phyloP scores from a whole-genome alignment of 2,888 invertebrate species.

The Chymomyza caudatula region DNA sequence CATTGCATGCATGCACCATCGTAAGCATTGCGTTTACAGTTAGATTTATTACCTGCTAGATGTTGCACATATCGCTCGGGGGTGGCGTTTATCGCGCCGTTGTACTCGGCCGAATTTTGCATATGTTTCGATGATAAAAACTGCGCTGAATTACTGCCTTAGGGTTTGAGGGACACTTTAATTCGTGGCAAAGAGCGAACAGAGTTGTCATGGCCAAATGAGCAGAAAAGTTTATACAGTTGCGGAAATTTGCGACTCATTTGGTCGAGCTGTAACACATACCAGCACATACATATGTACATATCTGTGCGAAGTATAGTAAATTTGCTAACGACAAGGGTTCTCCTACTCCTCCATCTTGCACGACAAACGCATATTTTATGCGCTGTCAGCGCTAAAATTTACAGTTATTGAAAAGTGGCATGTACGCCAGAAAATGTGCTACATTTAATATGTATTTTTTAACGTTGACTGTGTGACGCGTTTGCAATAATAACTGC shows the following conservation, averaged over 20 bases:
- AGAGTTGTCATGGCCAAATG: conserved; percentile 1
- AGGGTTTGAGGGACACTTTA: neutral
- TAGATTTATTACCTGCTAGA: conserved; percentile 72
- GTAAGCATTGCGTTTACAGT: conserved; percentile 68
- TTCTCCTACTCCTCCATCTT: neutral
- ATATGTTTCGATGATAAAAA: conserved; percentile 52
- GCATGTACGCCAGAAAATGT: neutral
- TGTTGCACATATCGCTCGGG: conserved; percentile 61
- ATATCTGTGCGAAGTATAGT: neutral
- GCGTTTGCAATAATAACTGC: neutral
- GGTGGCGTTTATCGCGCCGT: conserved; percentile 52
- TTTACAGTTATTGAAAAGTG: conserved; percentile 3
- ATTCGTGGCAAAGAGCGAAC: neutral
- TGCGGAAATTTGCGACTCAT: neutral
- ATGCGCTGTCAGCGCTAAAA: conserved; percentile 3
- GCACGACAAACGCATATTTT: neutral
- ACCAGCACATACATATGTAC: neutral
- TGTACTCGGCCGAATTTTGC: conserved; percentile 45
- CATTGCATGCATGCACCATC: conserved; percentile 57
- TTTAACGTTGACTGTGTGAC: neutral
- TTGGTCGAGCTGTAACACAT: neutral
- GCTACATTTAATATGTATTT: neutral
- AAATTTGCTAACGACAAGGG: neutral
- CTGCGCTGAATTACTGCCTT: neutral
- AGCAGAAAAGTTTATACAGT: neutral